Percentiles rank a stretch among this genome's conserved stretches.
These are phyloP conservation scores for Cromileptes altivelis DNA, from an alignment of 2,113 vertebrate species.

Conservation along the genomic window DNA sequence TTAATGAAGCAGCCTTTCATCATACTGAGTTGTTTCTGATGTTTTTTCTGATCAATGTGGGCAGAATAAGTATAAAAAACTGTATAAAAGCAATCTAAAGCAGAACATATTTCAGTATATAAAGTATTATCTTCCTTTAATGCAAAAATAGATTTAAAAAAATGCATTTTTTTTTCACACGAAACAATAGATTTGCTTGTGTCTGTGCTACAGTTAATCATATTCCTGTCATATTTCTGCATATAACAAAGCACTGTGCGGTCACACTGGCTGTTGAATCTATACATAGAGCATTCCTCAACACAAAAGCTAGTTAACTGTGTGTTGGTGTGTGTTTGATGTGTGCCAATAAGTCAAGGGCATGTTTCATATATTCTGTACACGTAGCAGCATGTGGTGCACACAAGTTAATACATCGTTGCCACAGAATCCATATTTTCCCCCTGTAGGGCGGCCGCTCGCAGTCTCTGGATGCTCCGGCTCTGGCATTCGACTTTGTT, in stretches of 20 bases:
- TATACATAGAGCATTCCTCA: background rate
- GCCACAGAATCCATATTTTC: slow-evolving; percentile 60
- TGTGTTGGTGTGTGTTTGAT: slow-evolving; percentile 2
- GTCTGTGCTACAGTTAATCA: background rate
- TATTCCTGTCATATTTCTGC: background rate
- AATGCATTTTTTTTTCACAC: background rate
- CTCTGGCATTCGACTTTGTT: slow-evolving; percentile 45
- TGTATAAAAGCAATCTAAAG: background rate
- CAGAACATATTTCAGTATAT: background rate
- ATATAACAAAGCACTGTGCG: background rate
- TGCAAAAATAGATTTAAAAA: background rate
- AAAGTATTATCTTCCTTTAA: background rate
- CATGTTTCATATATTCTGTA: slow-evolving; percentile 39
- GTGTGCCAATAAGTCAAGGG: slow-evolving; percentile 48
- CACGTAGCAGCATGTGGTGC: slow-evolving; percentile 59
- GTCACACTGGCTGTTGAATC: background rate
- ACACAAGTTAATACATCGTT: slow-evolving; percentile 46
- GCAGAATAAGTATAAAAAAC: too few species aligned
- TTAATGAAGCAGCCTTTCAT: background rate
- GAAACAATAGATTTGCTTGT: background rate
- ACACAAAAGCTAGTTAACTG: background rate
- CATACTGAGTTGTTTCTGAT: too few species aligned
- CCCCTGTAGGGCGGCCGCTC: slow-evolving; percentile 25
- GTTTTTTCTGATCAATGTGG: too few species aligned
- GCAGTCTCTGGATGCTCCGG: slow-evolving; percentile 11